These are phyloP conservation scores for Delichon dasypus DNA, from an alignment of 2,797 vertebrate genomes.

Conservation along the genomic window DNA sequence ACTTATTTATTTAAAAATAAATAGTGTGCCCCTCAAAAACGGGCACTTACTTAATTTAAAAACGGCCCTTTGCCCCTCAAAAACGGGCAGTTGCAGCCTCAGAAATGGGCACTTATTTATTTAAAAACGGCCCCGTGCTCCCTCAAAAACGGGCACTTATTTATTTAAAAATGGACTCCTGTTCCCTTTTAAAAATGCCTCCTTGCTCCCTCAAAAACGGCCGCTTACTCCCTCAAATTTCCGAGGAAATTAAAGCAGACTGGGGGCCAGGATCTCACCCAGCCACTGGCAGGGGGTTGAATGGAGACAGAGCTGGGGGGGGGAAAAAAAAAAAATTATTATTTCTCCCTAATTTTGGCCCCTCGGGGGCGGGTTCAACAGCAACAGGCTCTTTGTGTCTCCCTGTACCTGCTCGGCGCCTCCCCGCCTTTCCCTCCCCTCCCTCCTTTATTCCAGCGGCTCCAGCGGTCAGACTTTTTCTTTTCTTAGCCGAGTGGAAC, in stretches of 20 bases:
- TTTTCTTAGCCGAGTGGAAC: slow-evolving; percentile 64
- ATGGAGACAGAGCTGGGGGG: neutral
- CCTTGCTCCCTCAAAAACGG: no score
- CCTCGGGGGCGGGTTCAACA: neutral
- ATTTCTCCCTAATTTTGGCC: neutral
- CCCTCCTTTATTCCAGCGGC: neutral
- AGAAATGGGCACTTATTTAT: neutral
- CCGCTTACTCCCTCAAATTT: neutral
- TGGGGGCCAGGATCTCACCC: rapidly evolving
- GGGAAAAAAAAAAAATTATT: neutral
- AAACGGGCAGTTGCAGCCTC: neutral
- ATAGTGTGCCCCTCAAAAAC: no score
- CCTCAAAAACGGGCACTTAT: no score
- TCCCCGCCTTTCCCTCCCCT: neutral
- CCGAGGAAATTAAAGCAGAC: no score
- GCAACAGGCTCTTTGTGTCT: neutral
- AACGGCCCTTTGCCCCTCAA: rapidly evolving
- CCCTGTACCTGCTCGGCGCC: neutral
- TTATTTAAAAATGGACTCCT: no score
- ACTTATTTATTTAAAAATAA: rapidly evolving
- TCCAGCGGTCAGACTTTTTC: slow-evolving; percentile 33
- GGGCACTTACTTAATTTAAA: neutral
- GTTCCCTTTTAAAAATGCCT: no score
- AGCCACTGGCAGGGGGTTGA: rapidly evolving
- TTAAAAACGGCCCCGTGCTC: no score